phyloP scores from a whole-genome alignment of 2,113 vertebrate species.

The Monopterus albus region DNA sequence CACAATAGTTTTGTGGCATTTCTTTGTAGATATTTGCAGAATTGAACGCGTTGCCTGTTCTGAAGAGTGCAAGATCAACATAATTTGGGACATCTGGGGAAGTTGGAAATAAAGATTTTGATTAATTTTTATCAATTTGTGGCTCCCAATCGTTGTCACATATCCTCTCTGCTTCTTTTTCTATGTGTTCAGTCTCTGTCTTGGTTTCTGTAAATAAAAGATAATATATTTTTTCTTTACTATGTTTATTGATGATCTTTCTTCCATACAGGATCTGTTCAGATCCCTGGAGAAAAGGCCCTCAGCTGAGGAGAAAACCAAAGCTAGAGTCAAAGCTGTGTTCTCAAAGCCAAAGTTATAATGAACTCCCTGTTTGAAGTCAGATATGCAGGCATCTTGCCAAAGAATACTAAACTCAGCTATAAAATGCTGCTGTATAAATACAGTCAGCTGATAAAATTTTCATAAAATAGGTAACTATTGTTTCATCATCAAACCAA shows the following conservation, averaged over 20 bases:
- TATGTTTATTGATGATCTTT: constrained; percentile 52
- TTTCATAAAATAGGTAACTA: background rate
- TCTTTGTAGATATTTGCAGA: constrained; percentile 3
- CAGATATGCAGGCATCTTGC: constrained; percentile 7
- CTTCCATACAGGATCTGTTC: constrained; percentile 32
- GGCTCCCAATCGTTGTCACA: constrained; percentile 12
- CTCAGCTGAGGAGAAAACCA: constrained; percentile 33
- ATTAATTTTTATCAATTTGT: constrained; percentile 44
- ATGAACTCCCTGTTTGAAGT: constrained; percentile 52
- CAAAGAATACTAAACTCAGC: constrained; percentile 21
- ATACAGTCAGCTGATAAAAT: background rate
- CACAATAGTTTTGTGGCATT: constrained; percentile 1
- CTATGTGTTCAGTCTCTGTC: background rate
- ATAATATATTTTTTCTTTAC: constrained; percentile 18
- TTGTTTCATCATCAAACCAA: background rate
- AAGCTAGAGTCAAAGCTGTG: constrained; percentile 35
- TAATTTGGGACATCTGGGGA: constrained; percentile 30
- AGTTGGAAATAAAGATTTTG: constrained; percentile 28
- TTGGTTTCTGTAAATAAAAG: constrained; percentile 26
- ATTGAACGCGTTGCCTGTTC: constrained; percentile 5
- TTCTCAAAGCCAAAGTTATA: constrained; percentile 56
- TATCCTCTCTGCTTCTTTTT: background rate
- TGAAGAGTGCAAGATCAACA: constrained; percentile 17
- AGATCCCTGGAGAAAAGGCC: constrained; percentile 8
- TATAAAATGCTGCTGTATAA: constrained; percentile 1